phyloP scores from a whole-genome alignment of 2,888 invertebrate species.

The Cyclophora punctaria region DNA sequence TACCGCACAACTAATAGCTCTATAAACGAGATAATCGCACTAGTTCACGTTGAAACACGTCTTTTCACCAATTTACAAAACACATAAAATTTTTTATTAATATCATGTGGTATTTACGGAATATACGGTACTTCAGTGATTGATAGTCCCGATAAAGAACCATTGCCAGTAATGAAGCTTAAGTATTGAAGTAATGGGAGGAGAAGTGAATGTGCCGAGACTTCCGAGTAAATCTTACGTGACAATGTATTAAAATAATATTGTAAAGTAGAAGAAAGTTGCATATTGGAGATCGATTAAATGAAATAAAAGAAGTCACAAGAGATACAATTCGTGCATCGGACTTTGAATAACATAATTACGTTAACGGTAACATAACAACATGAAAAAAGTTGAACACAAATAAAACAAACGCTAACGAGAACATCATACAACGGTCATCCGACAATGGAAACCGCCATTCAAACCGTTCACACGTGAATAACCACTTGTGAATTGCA shows the following conservation, averaged over 20 bases:
- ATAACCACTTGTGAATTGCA: conserved; percentile 48
- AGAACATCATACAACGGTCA: conserved; percentile 35
- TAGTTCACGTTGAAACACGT: conserved; percentile 51
- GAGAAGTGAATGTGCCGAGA: not conserved
- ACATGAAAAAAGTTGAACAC: conserved; percentile 22
- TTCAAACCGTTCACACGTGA: conserved; percentile 53
- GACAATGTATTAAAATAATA: too few relatives aligned
- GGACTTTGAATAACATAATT: conserved; percentile 4
- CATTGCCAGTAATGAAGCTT: not conserved
- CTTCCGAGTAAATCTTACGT: too few relatives aligned
- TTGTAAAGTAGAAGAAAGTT: too few relatives aligned
- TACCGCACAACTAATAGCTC: conserved; percentile 64
- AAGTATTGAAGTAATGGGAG: not conserved
- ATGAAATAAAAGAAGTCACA: too few relatives aligned
- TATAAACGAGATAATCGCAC: conserved; percentile 67
- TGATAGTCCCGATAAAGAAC: conserved; percentile 2
- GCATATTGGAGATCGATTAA: too few relatives aligned
- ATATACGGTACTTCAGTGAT: conserved; percentile 12
- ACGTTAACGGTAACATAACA: conserved; percentile 14
- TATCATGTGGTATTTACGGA: conserved; percentile 21
- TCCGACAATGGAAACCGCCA: conserved; percentile 53
- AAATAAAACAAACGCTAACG: conserved; percentile 25
- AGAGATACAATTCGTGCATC: too few relatives aligned
- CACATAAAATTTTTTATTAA: conserved; percentile 22
- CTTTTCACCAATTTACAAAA: conserved; percentile 32